Conservation (phyloP, 2,888 invertebrate species). For the Stenodera caucasica region DNA sequence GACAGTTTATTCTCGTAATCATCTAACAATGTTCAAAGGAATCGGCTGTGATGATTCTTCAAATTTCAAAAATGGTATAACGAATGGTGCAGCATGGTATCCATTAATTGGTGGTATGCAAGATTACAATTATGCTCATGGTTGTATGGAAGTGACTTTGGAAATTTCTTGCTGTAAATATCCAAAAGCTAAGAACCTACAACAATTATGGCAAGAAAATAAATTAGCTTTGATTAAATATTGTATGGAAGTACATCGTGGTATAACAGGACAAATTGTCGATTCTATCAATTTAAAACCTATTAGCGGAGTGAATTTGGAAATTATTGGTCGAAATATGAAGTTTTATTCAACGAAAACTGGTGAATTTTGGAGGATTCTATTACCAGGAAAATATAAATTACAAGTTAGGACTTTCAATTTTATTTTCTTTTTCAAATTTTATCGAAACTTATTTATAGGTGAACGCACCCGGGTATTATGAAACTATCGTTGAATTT, state of each 20-base stretch:
- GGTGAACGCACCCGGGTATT: slow-evolving; percentile 36
- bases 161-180: slow-evolving; percentile 72
- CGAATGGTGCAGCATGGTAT: slow-evolving; percentile 70
- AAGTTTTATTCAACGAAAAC: slow-evolving; percentile 59
- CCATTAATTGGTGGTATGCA: slow-evolving; percentile 65
- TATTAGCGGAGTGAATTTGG: slow-evolving; percentile 57
- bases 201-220: slow-evolving; percentile 63
- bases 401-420: slow-evolving; percentile 59
- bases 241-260: slow-evolving; percentile 60
- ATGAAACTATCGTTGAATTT: slow-evolving; percentile 21
- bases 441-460: slow-evolving; percentile 8
- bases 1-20: slow-evolving; percentile 60
- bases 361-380: slow-evolving; percentile 69
- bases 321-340: slow-evolving; percentile 61
- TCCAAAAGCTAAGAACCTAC: slow-evolving; percentile 58
- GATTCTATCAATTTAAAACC: slow-evolving; percentile 56
- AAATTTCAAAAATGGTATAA: slow-evolving; percentile 62
- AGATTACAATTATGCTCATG: slow-evolving; percentile 69
- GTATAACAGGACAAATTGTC: slow-evolving; percentile 63
- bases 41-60: slow-evolving; percentile 50
- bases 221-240: slow-evolving; percentile 60
- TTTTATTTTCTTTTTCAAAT: too few species aligned
- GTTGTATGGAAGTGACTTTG: slow-evolving; percentile 68
- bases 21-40: slow-evolving; percentile 62
- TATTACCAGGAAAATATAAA: slow-evolving; percentile 64